Base-by-base conservation (phyloP, 2,797 vertebrate genomes). In the Etheostoma perlongum region DNA sequence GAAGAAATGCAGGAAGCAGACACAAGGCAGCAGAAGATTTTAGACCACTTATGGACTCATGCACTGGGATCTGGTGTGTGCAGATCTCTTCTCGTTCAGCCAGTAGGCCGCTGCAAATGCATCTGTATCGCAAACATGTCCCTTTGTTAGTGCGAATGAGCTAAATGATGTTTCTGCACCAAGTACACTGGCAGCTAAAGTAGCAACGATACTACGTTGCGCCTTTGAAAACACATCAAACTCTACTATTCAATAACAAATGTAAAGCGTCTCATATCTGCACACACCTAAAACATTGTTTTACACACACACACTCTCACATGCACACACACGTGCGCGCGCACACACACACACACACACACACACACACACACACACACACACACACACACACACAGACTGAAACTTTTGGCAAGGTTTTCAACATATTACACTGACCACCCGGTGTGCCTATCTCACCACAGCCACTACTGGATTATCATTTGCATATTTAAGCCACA, bases 401-500 rank as follows among this genome's bases (percentile, higher is more conserved):
- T 11, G 19, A 40, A 13, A 72, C 36, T 62, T 62, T 44, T 69
- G 61, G 25, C 46, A 54, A 21, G 15, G 14, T 61, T 79, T 74
- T 25, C 58, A 64, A 21, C 12, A 53, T 40, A 60, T 69, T 19
- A 40, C 19, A 42, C 21, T 79, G 63, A 75, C 72, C 52, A 59
- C 68, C 68, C 60, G 30, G 33, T 72, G 46, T 52, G 78, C 30
- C 36, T 61, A 16, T 72, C 46, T 79, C 61, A 66, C 47, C 52
- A n/a, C 66, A 0, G 51, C 44, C 33, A 0, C 68, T 67, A 70
- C 27, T 65, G 33, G 30, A 74, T 82, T 80, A 77, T 83, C 73
- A 86, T 89, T 76, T 82, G 67, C 52, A 76, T 79, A 80, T 85
- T 88, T 84, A 81, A 80, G 73, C 72, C 65, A 76, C 74, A 78